Conservation (phyloP, 2,888 invertebrate genomes). For the Drosophila atroscutellata region DNA sequence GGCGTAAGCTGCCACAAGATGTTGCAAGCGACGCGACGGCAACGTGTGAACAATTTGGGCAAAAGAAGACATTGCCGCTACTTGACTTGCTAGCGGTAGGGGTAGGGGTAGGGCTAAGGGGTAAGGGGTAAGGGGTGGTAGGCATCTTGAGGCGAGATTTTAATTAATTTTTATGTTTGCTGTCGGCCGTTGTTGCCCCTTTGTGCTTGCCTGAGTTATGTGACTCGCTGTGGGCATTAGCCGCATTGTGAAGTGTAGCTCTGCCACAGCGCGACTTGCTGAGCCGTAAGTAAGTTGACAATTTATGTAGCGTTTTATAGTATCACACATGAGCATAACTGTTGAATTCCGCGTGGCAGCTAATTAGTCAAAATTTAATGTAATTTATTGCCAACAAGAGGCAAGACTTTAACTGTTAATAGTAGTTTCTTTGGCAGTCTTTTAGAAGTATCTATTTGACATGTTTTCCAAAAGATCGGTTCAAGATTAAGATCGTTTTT, state of each 20-base stretch:
- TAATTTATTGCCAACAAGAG: conserved; percentile 29
- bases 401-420: conserved; percentile 4
- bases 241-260: conserved; percentile 37
- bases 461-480: background rate
- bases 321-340: conserved; percentile 27
- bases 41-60: conserved; percentile 75
- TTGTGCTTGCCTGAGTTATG: conserved; percentile 69
- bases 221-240: conserved; percentile 74
- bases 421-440: background rate
- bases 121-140: background rate
- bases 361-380: conserved; percentile 70
- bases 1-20: conserved; percentile 67
- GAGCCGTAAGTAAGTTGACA: conserved; percentile 68
- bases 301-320: conserved; percentile 62
- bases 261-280: conserved; percentile 27
- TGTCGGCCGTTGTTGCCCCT: conserved; percentile 39
- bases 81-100: conserved; percentile 51
- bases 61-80: conserved; percentile 66
- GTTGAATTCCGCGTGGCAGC: conserved; percentile 37
- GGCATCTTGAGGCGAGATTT: conserved; percentile 55
- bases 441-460: background rate
- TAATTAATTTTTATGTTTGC: conserved; percentile 76
- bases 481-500: too few relatives aligned
- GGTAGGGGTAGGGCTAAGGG: background rate
- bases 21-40: conserved; percentile 47